These are phyloP conservation scores for Heliangelus exortis DNA, from an alignment of 2,797 vertebrate genomes.

Conservation along the genomic window DNA sequence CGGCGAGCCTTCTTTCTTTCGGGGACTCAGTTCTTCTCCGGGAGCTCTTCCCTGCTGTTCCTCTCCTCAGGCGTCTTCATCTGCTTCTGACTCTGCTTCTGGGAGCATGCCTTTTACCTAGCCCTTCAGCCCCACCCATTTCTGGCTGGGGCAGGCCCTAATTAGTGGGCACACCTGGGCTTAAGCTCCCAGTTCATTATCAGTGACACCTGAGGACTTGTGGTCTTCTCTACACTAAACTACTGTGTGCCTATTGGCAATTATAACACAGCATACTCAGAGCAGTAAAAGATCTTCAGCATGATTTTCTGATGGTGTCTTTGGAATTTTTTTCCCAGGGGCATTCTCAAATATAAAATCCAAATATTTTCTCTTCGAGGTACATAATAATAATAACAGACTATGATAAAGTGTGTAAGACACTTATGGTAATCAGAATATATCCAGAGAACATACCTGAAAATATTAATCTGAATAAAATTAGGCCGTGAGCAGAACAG, in stretches of 20 bases:
- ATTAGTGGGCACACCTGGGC: no score
- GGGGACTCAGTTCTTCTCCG: no score
- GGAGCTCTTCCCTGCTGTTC: no score
- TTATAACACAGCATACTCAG: background rate
- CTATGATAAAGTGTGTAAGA: background rate
- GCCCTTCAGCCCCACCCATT: no score
- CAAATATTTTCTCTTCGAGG: background rate
- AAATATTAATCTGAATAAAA: background rate
- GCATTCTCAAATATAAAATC: background rate
- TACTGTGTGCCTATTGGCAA: background rate
- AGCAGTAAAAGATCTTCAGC: background rate
- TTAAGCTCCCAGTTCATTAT: no score
- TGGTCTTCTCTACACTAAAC: no score
- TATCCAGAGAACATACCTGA: background rate
- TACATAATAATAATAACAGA: background rate
- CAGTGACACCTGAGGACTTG: no score
- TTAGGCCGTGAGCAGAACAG: background rate
- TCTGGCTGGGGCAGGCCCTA: no score
- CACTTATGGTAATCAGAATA: background rate
- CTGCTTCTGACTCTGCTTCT: no score
- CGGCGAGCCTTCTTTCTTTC: no score
- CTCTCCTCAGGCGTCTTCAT: no score
- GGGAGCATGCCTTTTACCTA: no score
- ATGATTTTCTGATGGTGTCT: background rate
- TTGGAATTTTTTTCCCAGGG: background rate